Base-by-base conservation (phyloP, 1,140 invertebrate species). In the Eciton burchellii region DNA sequence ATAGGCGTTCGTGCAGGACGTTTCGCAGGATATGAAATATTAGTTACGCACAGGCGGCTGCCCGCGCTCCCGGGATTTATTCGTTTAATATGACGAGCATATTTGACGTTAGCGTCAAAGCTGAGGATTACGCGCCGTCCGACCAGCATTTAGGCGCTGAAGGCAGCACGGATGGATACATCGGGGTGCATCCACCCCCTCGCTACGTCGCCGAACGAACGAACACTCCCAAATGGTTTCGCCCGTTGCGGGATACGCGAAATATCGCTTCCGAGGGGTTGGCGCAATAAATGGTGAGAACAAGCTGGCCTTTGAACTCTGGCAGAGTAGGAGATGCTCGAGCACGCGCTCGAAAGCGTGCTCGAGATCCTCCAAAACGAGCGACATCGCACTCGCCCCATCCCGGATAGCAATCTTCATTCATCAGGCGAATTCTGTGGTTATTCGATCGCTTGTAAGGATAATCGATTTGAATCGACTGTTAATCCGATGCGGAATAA, bases 241-340 rank as follows among this genome's bases (percentile, higher is more conserved):
- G 19, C 3, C 24, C 14, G 29, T 62, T 35, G 35, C 19, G 29
- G n/a, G 26, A 1, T 6, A 35, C 2, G 6, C 41, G 41, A 73
- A 60, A 47, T 73, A 73, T 60, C 26, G 29, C 26, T 12, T 24
- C 52, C 35, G 35, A 19, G n/a, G 45, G 19, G 21, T 4, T 6
- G 14, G 47, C 16, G 43, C 59, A 21, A n/a, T 47, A 52, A 76
- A 76, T 65, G 47, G 63, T 41, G 63, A 47, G 47, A 43, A 65
- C 59, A 65, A 65, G 45, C 73, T 54, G 59, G 73, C 26, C 73
- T 76, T 76, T 76, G 41, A 76, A 76, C 73, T 65, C n/a, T n/a
- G 29, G 19, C 16, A 45, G 52, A 63, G 65, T 76, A 54, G 29
- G n/a, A 41, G 29, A 59, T 29, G 65, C 73, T 76, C 52, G 54